A percentile compares a stretch with the other conserved stretches of the same genome.
phyloP scores from a whole-genome alignment of 2,797 vertebrate genomes.

The Siniperca scherzeri region DNA sequence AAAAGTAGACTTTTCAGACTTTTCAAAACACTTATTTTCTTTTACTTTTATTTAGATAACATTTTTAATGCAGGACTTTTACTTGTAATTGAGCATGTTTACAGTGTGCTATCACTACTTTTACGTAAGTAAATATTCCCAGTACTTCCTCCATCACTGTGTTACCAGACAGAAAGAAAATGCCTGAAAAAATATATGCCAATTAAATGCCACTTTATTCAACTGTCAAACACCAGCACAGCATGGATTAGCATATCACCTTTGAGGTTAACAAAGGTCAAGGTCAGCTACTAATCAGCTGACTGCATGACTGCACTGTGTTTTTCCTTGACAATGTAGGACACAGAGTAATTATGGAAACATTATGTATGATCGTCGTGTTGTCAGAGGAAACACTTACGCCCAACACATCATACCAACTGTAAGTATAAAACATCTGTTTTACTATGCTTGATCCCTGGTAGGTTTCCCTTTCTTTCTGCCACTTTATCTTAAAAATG shows the following conservation, averaged over 20 bases:
- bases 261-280: not conserved
- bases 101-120: not conserved
- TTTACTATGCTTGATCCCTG: not conserved
- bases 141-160: not conserved
- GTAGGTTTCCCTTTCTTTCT: not conserved
- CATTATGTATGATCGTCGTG: slow-evolving; percentile 94
- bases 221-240: not conserved
- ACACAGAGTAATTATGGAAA: slow-evolving; percentile 82
- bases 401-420: slow-evolving; percentile 76
- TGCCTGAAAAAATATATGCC: not conserved
- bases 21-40: not conserved
- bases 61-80: not conserved
- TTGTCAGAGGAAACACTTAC: slow-evolving; percentile 92
- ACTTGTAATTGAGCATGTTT: not conserved
- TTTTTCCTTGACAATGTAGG: slow-evolving; percentile 74
- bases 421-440: slow-evolving; percentile 78
- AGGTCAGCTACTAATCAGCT: not conserved
- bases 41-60: not conserved
- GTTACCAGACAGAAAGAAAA: not conserved
- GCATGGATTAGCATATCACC: not conserved
- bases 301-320: not conserved
- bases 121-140: not conserved
- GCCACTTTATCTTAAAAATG: not conserved
- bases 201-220: not conserved
- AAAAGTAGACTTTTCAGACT: too few species aligned